These are phyloP conservation scores for Muntiacus reevesi DNA, from an alignment of 2,113 vertebrate species.

Conservation along the genomic window DNA sequence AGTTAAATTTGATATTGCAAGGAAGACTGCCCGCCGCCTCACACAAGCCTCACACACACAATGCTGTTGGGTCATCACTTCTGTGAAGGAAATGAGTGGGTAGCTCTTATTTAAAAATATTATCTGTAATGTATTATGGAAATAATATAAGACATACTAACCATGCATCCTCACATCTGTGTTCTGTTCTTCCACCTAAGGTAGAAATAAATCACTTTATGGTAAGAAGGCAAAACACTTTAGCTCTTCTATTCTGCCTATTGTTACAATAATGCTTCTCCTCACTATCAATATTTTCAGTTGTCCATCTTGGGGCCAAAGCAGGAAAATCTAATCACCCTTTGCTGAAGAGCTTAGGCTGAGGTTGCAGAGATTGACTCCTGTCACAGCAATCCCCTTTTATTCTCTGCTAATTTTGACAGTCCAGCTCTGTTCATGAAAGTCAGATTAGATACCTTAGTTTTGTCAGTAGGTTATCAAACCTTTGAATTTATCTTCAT, in stretches of 20 bases:
- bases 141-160: too few species aligned
- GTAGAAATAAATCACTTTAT: too few species aligned
- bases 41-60: not conserved
- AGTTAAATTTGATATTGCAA: not conserved
- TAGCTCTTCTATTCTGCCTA: too few species aligned
- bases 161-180: not conserved
- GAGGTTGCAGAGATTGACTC: fast-evolving
- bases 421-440: not conserved
- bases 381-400: not conserved
- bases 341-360: not conserved
- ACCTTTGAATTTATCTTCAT: not conserved
- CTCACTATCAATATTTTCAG: not conserved
- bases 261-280: not conserved
- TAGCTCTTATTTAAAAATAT: not conserved
- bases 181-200: too few species aligned
- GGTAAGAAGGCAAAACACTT: too few species aligned
- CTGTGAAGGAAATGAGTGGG: not conserved
- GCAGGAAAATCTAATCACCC: not conserved
- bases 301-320: not conserved
- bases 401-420: not conserved
- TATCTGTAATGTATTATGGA: not conserved
- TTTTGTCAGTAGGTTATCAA: not conserved
- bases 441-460: not conserved
- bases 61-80: not conserved
- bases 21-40: fast-evolving